Evolutionary conservation across 2,113 vertebrate genomes (phyloP).

Genomic region (Callipepla californica): DNA sequence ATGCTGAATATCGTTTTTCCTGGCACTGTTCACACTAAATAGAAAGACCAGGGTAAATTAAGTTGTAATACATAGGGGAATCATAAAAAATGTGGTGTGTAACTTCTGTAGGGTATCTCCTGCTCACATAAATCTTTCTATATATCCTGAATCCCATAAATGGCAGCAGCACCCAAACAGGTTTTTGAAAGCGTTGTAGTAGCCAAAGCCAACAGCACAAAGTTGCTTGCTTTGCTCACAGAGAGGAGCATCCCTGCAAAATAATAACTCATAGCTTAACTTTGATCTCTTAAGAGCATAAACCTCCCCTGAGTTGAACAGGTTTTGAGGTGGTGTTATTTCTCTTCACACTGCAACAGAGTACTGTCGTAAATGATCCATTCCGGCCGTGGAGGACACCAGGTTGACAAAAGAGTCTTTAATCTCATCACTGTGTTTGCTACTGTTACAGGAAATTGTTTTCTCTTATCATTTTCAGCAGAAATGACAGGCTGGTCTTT

Average conservation of each 20-base stretch:
- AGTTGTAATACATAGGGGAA: background rate
- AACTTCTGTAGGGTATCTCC: background rate
- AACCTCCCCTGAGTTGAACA: background rate
- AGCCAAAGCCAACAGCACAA: background rate
- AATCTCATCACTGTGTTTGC: background rate
- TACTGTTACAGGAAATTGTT: background rate
- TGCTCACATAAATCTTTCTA: background rate
- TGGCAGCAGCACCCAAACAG: background rate
- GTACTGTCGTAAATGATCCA: background rate
- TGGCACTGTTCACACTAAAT: background rate
- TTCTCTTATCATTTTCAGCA: background rate
- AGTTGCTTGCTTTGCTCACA: background rate
- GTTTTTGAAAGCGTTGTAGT: background rate
- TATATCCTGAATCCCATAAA: rapidly evolving
- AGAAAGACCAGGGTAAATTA: background rate
- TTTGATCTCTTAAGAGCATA: background rate
- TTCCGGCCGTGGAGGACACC: background rate
- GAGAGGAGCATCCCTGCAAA: background rate
- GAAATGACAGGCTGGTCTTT: constrained; percentile 1
- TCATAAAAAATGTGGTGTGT: rapidly evolving
- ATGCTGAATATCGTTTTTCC: background rate
- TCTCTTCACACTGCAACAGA: background rate
- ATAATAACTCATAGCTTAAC: background rate
- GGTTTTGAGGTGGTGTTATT: background rate
- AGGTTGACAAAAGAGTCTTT: background rate